These are phyloP conservation scores for Pyrocoelia pectoralis DNA, from an alignment of 2,888 invertebrate genomes.

Conservation along the genomic window DNA sequence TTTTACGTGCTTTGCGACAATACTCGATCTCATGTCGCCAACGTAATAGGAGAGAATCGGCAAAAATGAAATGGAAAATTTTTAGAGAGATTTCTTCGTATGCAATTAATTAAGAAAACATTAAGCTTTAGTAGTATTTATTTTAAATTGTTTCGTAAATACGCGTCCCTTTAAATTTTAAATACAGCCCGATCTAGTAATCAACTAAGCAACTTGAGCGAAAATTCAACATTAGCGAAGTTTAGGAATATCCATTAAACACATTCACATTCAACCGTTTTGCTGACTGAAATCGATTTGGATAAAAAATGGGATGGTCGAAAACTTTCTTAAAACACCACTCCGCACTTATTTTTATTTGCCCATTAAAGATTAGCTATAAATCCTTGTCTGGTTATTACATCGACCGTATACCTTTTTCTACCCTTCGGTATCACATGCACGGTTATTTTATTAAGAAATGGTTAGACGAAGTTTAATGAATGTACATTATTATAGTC, in stretches of 20 bases:
- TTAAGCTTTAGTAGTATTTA: too few relatives aligned
- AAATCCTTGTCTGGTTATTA: slow-evolving; percentile 46
- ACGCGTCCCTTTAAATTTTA: too few relatives aligned
- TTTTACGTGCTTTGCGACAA: too few relatives aligned
- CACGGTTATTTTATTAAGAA: not conserved
- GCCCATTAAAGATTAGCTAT: slow-evolving; percentile 55
- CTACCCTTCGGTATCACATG: not conserved
- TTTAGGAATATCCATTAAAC: not conserved
- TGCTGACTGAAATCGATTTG: not conserved
- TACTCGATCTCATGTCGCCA: too few relatives aligned
- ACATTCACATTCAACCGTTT: not conserved
- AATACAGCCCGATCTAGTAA: too few relatives aligned
- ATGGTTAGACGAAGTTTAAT: not conserved
- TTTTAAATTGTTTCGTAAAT: too few relatives aligned
- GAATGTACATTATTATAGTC: not conserved
- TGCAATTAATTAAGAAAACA: too few relatives aligned
- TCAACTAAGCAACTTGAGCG: too few relatives aligned
- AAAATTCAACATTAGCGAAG: too few relatives aligned
- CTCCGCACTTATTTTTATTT: slow-evolving; percentile 59
- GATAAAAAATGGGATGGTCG: not conserved
- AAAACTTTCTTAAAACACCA: slow-evolving; percentile 52
- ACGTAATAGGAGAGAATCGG: too few relatives aligned
- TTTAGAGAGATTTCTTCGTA: too few relatives aligned
- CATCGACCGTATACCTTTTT: slow-evolving; percentile 10
- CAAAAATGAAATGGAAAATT: too few relatives aligned